phyloP scores from a whole-genome alignment of 2,888 invertebrate species.

The Drosophila affinis region DNA sequence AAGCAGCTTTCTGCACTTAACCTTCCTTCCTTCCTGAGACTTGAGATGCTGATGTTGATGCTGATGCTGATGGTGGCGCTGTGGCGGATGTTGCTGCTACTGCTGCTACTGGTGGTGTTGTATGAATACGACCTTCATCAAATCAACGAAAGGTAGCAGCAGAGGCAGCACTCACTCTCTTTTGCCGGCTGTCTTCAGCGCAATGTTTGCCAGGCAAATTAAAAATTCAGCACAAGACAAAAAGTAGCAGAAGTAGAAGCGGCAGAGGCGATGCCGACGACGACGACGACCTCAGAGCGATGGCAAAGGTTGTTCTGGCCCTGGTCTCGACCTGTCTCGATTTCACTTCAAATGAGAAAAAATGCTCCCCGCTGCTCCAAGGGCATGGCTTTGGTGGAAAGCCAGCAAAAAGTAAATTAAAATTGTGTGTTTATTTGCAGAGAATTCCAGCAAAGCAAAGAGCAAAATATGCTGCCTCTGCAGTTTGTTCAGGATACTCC shows the following conservation, averaged over 20 bases:
- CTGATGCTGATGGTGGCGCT: slow-evolving; percentile 5
- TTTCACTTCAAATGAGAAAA: slow-evolving; percentile 71
- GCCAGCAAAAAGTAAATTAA: slow-evolving; percentile 73
- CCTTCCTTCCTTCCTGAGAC: slow-evolving; percentile 51
- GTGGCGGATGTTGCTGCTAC: slow-evolving; percentile 20
- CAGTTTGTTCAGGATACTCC: slow-evolving; percentile 33
- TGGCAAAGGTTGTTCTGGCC: slow-evolving; percentile 47
- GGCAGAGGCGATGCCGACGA: slow-evolving; percentile 19
- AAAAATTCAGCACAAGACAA: slow-evolving; percentile 74
- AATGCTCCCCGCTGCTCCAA: slow-evolving; percentile 51
- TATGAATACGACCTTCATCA: slow-evolving; percentile 66
- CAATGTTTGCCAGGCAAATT: slow-evolving; percentile 71
- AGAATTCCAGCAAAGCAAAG: slow-evolving; percentile 58
- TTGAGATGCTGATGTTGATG: slow-evolving; percentile 18
- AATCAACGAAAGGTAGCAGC: slow-evolving; percentile 51
- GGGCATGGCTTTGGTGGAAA: slow-evolving; percentile 14
- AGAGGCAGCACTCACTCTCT: slow-evolving; percentile 12
- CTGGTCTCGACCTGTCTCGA: slow-evolving; percentile 75
- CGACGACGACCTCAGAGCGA: slow-evolving; percentile 54
- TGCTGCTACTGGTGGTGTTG: not conserved
- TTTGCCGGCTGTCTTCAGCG: slow-evolving; percentile 31
- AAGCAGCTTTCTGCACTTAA: slow-evolving; percentile 61
- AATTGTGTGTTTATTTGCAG: slow-evolving; percentile 76
- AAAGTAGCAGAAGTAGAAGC: slow-evolving; percentile 53
- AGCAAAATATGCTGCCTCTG: slow-evolving; percentile 50